Percentiles rank a stretch among this genome's conserved stretches.
These are phyloP conservation scores for Zootermopsis nevadensis DNA, from an alignment of 2,888 invertebrate genomes.

Conservation along the genomic window DNA sequence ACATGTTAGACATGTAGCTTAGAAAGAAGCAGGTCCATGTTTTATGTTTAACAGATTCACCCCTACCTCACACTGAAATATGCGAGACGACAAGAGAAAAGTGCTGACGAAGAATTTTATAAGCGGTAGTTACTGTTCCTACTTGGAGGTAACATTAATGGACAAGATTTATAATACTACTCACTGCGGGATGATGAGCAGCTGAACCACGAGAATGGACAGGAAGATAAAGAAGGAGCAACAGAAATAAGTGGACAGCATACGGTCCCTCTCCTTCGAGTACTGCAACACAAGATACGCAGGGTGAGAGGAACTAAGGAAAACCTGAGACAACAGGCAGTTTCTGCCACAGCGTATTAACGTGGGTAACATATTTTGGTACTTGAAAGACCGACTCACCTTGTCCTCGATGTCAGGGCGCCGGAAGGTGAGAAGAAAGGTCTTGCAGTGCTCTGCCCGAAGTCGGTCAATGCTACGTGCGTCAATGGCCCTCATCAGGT, in stretches of 20 bases:
- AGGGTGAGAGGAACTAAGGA: too few relatives aligned
- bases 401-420: conserved; percentile 84
- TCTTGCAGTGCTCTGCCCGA: conserved; percentile 88
- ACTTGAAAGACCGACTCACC: conserved; percentile 13
- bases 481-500: conserved; percentile 94
- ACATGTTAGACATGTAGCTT: too few relatives aligned
- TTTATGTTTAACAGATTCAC: too few relatives aligned
- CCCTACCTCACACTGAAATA: too few relatives aligned
- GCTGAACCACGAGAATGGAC: conserved; percentile 59
- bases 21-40: too few relatives aligned
- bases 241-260: conserved; percentile 87
- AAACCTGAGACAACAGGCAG: conserved; percentile 20
- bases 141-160: too few relatives aligned
- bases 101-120: too few relatives aligned
- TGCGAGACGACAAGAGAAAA: too few relatives aligned
- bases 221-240: conserved; percentile 80
- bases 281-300: conserved; percentile 72
- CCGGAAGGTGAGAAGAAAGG: conserved; percentile 86
- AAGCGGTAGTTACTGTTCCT: too few relatives aligned
- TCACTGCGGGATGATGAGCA: conserved; percentile 57
- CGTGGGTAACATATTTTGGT: background rate
- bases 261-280: conserved; percentile 82
- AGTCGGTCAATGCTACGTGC: conserved; percentile 92
- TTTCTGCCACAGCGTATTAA: conserved; percentile 19
- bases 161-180: conserved; percentile 27